Evolutionary conservation across 2,888 invertebrate species (phyloP).

Genomic region (Petrolisthes cinctipes): DNA sequence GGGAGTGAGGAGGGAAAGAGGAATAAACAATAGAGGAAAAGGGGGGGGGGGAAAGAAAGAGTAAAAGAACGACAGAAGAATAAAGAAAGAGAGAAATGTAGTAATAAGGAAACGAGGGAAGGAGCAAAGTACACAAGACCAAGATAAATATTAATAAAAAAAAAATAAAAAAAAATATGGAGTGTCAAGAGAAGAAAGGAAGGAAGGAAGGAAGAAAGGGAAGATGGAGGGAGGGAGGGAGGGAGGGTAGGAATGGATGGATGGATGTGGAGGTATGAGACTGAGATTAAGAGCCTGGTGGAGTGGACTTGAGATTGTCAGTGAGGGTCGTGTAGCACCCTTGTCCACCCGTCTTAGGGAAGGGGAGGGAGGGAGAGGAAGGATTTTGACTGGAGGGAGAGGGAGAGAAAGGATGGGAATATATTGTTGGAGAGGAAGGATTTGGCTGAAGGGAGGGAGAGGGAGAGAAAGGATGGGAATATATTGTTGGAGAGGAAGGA

Average conservation of each 20-base stretch:
- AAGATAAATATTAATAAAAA: not conserved
- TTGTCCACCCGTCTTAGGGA: no score
- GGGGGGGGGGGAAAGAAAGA: not conserved
- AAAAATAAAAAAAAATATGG: no score
- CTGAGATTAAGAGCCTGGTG: no score
- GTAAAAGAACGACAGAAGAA: not conserved
- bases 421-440: not conserved
- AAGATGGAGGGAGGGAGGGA: no score
- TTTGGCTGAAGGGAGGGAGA: not conserved
- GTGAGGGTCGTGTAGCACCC: no score
- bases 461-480: no score
- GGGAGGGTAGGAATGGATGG: no score
- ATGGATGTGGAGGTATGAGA: no score
- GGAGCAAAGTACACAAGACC: not conserved
- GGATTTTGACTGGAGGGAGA: not conserved
- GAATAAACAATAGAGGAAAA: not conserved
- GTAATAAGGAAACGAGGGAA: not conserved
- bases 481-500: no score
- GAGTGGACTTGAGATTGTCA: no score
- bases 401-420: not conserved
- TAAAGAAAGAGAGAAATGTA: not conserved
- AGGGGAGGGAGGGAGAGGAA: no score
- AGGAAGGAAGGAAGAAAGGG: not conserved
- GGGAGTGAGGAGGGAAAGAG: not conserved
- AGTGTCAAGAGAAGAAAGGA: not conserved